Percentiles rank a stretch among this genome's conserved stretches.
phyloP scores from a whole-genome alignment of 2,797 vertebrate species.

The Acanthopagrus latus region DNA sequence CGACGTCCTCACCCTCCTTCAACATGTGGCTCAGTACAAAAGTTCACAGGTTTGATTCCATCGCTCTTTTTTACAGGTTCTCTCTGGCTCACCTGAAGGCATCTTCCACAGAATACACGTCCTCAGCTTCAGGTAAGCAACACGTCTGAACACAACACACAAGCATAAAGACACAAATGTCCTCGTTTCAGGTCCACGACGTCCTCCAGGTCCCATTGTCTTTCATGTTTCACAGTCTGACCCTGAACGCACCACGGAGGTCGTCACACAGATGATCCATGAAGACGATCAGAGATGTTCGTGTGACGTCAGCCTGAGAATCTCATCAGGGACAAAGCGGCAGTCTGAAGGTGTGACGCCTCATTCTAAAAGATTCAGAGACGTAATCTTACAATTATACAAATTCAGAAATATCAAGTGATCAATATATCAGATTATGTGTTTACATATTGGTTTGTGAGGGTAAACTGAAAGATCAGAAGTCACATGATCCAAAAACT shows the following conservation, averaged over 20 bases:
- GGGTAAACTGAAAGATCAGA: too few relatives aligned
- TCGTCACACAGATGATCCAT: too few relatives aligned
- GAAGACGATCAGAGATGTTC: too few relatives aligned
- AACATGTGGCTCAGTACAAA: not conserved
- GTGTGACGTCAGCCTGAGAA: too few relatives aligned
- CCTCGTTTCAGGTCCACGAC: not conserved
- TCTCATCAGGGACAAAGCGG: too few relatives aligned
- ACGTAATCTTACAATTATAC: not conserved
- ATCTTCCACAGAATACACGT: not conserved
- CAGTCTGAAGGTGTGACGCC: not conserved
- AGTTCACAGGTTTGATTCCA: not conserved
- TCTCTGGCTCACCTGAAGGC: not conserved
- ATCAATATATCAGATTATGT: too few relatives aligned
- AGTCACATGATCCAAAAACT: too few relatives aligned
- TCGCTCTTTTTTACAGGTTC: not conserved
- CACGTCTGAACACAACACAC: not conserved
- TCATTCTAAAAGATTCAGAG: not conserved
- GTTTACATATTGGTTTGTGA: too few relatives aligned
- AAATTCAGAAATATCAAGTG: not conserved
- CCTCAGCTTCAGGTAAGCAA: not conserved
- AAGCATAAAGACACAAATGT: not conserved
- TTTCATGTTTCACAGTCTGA: not conserved
- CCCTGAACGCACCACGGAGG: not conserved
- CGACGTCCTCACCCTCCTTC: too few relatives aligned
- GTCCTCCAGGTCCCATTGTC: not conserved